These are phyloP conservation scores for Acanthis flammea DNA, from an alignment of 2,797 vertebrate genomes.

Conservation along the genomic window DNA sequence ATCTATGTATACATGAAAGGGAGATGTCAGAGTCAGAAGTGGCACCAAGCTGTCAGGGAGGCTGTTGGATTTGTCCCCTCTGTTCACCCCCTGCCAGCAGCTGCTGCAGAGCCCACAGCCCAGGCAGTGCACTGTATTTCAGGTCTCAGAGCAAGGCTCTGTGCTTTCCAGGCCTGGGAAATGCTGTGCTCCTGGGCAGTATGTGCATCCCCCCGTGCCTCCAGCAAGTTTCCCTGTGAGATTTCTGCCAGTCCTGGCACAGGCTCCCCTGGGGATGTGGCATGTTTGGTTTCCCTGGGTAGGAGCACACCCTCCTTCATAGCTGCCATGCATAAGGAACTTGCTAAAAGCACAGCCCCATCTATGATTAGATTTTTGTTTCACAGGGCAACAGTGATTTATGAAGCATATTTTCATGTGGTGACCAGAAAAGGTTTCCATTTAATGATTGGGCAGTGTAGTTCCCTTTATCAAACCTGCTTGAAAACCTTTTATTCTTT, in stretches of 20 bases:
- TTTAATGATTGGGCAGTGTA: not conserved
- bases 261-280: not conserved
- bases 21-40: not conserved
- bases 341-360: not conserved
- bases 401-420: conserved; percentile 13
- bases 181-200: rapidly evolving
- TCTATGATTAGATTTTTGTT: not conserved
- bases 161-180: not conserved
- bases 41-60: not conserved
- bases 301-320: not conserved
- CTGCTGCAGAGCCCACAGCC: not conserved
- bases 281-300: not conserved
- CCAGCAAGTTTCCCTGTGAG: not conserved
- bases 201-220: not conserved
- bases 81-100: not conserved
- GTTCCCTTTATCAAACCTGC: conserved; percentile 31
- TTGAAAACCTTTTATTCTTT: not conserved
- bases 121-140: not conserved
- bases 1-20: not conserved
- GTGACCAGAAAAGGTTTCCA: conserved; percentile 11
- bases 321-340: not conserved
- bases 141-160: too few relatives aligned
- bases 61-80: not conserved
- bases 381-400: not conserved
- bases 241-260: not conserved